These are phyloP conservation scores for Myotis davidii DNA, from an alignment of 2,113 vertebrate genomes.

Conservation along the genomic window DNA sequence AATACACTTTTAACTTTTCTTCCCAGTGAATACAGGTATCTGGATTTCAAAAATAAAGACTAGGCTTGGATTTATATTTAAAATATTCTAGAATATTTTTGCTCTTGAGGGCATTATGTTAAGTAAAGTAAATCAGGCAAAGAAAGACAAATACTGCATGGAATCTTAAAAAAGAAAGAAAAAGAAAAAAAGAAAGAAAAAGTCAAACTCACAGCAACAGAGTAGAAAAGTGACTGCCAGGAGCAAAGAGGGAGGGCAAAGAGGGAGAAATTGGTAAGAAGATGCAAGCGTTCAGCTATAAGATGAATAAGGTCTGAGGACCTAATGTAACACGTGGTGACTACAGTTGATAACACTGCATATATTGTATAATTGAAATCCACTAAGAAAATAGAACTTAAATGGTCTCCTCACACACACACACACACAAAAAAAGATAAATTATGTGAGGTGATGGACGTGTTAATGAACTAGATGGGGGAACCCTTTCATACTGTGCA, in stretches of 20 bases:
- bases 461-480: background rate
- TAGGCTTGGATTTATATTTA: background rate
- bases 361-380: background rate
- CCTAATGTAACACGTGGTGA: background rate
- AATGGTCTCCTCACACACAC: too few relatives aligned
- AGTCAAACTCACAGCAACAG: background rate
- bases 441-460: background rate
- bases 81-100: constrained; percentile 1
- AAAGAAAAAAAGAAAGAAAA: too few relatives aligned
- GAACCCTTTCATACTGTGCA: background rate
- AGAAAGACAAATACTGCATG: background rate
- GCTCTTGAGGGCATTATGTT: background rate
- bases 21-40: background rate
- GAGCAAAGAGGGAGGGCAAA: background rate
- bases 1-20: background rate
- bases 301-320: background rate
- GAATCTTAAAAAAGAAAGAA: background rate
- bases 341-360: background rate
- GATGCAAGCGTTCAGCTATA: background rate
- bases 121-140: background rate
- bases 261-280: background rate
- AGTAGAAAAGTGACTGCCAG: background rate
- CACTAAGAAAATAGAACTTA: background rate
- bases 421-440: too few relatives aligned
- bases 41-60: constrained; percentile 19